Conservation (phyloP, 2,113 vertebrate genomes). For the Bujurquina vittata region DNA sequence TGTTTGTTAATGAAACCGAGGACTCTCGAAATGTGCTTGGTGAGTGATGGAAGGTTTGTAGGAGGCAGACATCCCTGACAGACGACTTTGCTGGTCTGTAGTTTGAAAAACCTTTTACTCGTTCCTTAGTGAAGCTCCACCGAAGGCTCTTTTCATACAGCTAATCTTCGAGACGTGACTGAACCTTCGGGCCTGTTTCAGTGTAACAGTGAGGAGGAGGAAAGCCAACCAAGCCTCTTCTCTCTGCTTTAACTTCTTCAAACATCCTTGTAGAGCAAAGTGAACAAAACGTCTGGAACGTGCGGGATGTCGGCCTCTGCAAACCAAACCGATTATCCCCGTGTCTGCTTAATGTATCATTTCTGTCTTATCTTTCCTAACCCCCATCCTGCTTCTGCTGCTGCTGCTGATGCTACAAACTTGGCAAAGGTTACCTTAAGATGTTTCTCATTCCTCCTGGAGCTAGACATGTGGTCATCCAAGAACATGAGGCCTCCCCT, state of each 20-base stretch:
- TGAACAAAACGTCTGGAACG: slow-evolving; percentile 44
- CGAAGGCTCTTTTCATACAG: slow-evolving; percentile 46
- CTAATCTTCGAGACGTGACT: slow-evolving; percentile 39
- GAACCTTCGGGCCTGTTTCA: slow-evolving; percentile 45
- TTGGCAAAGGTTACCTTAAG: slow-evolving; percentile 96
- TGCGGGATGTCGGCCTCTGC: slow-evolving; percentile 82
- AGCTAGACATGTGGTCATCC: slow-evolving; percentile 97
- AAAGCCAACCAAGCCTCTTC: slow-evolving; percentile 7
- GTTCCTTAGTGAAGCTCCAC: slow-evolving; percentile 49
- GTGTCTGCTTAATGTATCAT: slow-evolving; percentile 73
- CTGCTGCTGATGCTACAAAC: slow-evolving; percentile 74
- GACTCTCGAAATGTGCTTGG: slow-evolving; percentile 87
- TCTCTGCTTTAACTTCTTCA: not conserved
- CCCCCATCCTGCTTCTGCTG: slow-evolving; percentile 27
- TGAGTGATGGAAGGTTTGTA: slow-evolving; percentile 83
- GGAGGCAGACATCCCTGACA: slow-evolving; percentile 78
- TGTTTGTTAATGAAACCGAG: slow-evolving; percentile 89
- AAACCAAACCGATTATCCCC: slow-evolving; percentile 31
- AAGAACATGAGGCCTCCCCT: slow-evolving; percentile 97
- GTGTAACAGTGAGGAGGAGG: not conserved
- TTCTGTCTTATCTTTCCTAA: slow-evolving; percentile 83
- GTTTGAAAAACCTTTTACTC: not conserved
- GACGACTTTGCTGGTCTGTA: slow-evolving; percentile 54
- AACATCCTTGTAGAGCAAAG: slow-evolving; percentile 64
- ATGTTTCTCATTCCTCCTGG: slow-evolving; percentile 98